phyloP scores from a whole-genome alignment of 2,797 vertebrate genomes.

The Sparus aurata region DNA sequence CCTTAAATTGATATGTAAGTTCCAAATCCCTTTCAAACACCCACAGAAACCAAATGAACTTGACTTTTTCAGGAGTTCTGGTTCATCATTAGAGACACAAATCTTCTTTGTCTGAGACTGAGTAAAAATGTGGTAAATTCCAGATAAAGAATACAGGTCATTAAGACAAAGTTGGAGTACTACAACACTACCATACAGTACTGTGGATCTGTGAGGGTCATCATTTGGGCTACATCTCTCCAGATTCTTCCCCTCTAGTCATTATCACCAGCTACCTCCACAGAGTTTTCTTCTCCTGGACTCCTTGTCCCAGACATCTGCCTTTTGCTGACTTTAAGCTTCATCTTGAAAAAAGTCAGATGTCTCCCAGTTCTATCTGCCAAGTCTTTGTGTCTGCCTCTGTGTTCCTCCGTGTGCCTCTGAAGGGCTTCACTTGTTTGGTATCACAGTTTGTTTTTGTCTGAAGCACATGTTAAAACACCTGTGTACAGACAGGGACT shows the following conservation, averaged over 20 bases:
- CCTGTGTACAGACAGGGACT: not conserved
- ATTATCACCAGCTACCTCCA: not conserved
- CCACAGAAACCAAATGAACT: too few species aligned
- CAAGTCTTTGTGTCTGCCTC: not conserved
- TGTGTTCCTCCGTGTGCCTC: too few species aligned
- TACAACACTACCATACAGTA: not conserved
- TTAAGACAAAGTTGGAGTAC: too few species aligned
- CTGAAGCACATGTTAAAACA: not conserved
- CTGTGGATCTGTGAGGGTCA: not conserved
- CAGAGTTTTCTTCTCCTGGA: not conserved
- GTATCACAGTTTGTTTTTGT: not conserved
- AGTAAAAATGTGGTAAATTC: too few species aligned
- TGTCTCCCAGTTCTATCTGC: not conserved
- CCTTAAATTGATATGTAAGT: too few species aligned
- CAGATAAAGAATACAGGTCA: too few species aligned
- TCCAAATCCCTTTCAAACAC: too few species aligned
- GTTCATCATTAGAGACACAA: too few species aligned
- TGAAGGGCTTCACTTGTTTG: not conserved
- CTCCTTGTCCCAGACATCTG: not conserved
- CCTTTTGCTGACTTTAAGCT: not conserved
- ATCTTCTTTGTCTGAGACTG: too few species aligned
- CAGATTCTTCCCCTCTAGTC: not conserved
- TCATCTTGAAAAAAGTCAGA: not conserved
- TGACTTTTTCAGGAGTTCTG: too few species aligned
- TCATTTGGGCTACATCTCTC: not conserved